Evolutionary conservation across 2,113 vertebrate genomes (phyloP).

Genomic region (Acanthisitta chloris): DNA sequence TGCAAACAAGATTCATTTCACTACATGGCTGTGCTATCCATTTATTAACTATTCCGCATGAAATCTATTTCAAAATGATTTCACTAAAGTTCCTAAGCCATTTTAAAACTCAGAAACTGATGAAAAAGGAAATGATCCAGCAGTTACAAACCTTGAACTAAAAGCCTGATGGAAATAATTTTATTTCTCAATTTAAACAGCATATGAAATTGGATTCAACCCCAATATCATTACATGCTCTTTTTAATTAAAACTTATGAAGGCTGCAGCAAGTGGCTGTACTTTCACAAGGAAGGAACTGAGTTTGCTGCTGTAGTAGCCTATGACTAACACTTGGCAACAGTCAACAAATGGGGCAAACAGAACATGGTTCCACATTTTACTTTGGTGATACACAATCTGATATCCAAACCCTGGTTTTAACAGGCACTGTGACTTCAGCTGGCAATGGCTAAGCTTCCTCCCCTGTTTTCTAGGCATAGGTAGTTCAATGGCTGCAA

Average conservation of each 20-base stretch:
- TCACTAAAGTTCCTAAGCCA: slow-evolving; percentile 53
- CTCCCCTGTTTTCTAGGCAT: neutral
- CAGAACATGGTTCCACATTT: neutral
- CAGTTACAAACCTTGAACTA: slow-evolving; percentile 45
- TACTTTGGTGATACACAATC: neutral
- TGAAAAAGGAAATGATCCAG: slow-evolving; percentile 62
- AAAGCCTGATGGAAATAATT: slow-evolving; percentile 60
- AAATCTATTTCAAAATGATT: slow-evolving; percentile 63
- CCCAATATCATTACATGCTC: slow-evolving; percentile 41
- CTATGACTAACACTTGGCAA: neutral
- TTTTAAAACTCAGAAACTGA: slow-evolving; percentile 55
- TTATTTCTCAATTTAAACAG: slow-evolving; percentile 60
- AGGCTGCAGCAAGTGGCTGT: neutral
- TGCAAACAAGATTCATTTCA: slow-evolving; percentile 56
- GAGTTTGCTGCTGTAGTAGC: neutral
- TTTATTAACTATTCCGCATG: slow-evolving; percentile 50
- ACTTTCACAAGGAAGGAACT: neutral
- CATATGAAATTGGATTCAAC: slow-evolving; percentile 44
- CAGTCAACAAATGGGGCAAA: neutral
- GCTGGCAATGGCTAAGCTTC: neutral
- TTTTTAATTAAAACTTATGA: slow-evolving; percentile 61
- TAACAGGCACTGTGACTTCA: neutral
- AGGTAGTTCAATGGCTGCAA: neutral
- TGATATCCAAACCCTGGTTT: neutral
- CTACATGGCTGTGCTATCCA: slow-evolving; percentile 13